phyloP scores from a whole-genome alignment of 2,113 vertebrate genomes.

The Aldabrachelys gigantea region DNA sequence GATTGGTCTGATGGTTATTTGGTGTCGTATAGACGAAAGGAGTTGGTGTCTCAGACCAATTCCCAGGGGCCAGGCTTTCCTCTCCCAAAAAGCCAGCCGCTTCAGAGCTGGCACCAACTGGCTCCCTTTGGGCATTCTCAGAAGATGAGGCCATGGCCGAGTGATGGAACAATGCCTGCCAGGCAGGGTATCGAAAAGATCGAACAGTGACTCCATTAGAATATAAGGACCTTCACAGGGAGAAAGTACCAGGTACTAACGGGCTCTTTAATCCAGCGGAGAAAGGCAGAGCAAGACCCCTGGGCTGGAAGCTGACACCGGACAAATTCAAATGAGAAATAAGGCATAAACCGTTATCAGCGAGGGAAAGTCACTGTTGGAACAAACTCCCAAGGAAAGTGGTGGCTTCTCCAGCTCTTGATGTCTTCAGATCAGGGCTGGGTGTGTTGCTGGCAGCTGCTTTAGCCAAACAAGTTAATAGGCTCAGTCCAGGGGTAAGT shows the following conservation, averaged over 20 bases:
- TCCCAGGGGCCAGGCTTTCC: neutral
- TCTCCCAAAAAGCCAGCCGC: neutral
- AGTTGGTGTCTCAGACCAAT: neutral
- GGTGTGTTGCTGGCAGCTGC: neutral
- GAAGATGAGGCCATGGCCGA: neutral
- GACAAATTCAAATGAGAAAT: neutral
- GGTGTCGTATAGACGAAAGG: neutral
- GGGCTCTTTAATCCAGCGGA: neutral
- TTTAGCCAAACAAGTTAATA: neutral
- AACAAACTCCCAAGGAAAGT: neutral
- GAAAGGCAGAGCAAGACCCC: neutral
- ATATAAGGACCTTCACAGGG: neutral
- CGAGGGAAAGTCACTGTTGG: neutral
- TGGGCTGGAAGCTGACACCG: neutral
- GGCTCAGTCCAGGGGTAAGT: neutral
- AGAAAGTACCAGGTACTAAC: neutral
- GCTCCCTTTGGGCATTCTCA: neutral
- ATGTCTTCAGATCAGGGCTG: neutral
- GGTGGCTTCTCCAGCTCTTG: neutral
- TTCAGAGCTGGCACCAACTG: neutral
- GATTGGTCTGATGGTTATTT: neutral
- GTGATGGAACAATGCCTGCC: neutral
- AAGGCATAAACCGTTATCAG: neutral
- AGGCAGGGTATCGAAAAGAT: neutral
- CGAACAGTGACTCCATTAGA: neutral